These are phyloP conservation scores for Crax fasciolata DNA, from an alignment of 2,797 vertebrate species.

Conservation along the genomic window DNA sequence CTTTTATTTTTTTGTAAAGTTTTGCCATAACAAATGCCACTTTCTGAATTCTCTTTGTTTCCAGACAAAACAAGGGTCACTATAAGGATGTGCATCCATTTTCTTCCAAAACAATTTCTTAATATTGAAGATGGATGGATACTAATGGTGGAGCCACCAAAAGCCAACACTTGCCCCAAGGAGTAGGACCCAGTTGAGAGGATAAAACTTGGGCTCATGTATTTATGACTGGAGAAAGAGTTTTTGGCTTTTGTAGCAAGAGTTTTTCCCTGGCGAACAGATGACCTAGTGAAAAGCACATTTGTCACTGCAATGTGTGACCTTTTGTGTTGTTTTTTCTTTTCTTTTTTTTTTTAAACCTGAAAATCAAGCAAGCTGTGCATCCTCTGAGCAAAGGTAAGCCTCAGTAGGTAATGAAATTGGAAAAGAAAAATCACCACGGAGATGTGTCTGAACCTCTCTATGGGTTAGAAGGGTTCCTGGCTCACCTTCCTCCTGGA, in stretches of 20 bases:
- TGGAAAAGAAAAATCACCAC: background rate
- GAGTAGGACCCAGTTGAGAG: background rate
- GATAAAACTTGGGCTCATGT: background rate
- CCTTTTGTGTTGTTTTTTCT: background rate
- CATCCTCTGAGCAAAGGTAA: background rate
- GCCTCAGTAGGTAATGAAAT: background rate
- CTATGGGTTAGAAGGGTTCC: background rate
- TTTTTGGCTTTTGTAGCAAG: background rate
- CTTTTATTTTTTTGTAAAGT: background rate
- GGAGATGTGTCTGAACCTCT: background rate
- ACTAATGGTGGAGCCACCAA: background rate
- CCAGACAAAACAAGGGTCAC: background rate
- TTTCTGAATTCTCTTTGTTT: background rate
- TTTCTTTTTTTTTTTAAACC: background rate
- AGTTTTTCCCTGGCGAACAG: background rate
- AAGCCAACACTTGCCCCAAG: background rate
- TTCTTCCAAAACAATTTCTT: background rate
- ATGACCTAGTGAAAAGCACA: background rate
- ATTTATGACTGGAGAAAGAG: background rate
- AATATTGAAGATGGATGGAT: background rate
- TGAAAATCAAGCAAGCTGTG: background rate
- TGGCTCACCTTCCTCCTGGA: background rate
- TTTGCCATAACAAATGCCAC: background rate
- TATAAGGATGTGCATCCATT: accelerated
- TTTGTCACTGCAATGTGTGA: background rate